Conservation (phyloP, 2,797 vertebrate species). For the Erpetoichthys calabaricus region DNA sequence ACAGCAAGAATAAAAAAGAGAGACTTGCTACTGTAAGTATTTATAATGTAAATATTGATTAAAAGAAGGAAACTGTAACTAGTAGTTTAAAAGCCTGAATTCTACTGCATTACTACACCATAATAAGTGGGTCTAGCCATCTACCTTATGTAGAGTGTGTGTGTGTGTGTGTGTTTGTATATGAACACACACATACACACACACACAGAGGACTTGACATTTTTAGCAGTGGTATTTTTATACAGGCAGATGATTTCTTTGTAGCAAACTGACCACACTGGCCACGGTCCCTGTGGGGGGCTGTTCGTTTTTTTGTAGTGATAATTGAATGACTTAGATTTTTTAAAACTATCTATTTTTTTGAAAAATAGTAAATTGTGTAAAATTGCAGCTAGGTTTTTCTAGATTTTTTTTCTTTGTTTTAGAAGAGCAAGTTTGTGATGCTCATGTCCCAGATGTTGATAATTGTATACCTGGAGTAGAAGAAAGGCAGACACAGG, state of each 20-base stretch:
- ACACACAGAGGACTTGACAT: no score
- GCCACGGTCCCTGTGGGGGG: conserved; percentile 15
- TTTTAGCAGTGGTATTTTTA: no score
- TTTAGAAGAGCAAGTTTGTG: no score
- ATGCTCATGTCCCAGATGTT: no score
- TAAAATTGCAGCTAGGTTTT: no score
- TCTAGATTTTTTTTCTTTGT: no score
- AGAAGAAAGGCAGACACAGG: no score
- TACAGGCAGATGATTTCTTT: conserved; percentile 13
- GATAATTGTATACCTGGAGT: no score
- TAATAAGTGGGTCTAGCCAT: conserved; percentile 8
- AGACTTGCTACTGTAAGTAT: conserved; percentile 28
- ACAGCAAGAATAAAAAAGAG: conserved; percentile 13
- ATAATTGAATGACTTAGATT: no score
- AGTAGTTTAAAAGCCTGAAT: conserved; percentile 30
- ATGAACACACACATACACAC: conserved; percentile 22
- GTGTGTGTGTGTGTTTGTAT: conserved; percentile 12
- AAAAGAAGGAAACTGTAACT: conserved; percentile 6
- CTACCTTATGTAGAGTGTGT: conserved; percentile 7
- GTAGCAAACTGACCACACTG: conserved; percentile 28
- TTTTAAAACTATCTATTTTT: no score
- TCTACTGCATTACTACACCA: conserved; percentile 24
- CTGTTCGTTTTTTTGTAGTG: conserved; percentile 9
- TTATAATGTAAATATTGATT: conserved; percentile 43
- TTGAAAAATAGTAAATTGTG: no score